Evolutionary conservation across 2,113 vertebrate species (phyloP), one percentile per base, ranked within the genome.

Genomic region (Pangasianodon hypophthalmus): DNA sequence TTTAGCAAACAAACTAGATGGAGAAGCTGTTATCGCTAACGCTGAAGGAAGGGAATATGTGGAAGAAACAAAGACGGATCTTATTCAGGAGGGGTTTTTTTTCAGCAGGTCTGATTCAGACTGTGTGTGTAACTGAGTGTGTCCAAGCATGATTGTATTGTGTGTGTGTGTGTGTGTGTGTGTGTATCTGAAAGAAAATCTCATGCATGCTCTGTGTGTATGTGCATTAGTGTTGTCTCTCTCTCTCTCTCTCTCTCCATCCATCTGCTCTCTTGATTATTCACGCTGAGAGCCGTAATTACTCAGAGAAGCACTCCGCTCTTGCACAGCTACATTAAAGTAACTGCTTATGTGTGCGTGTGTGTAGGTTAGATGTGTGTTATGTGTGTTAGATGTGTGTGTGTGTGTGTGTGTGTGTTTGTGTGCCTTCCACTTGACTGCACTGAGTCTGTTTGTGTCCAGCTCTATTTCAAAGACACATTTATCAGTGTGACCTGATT

Each of bases 201-300:
- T 79, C 75, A 79, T 79, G 21, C 11, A 64, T n/a, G 67, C 77
- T 62, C 56, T 56, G 10, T 84, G 52, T 79, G 85, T 85, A 52
- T 79, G 83, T 69, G 86, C 69, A 50, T 87, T 85, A 56, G 64
- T 32, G 86, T 75, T 86, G 81, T 79, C 46, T 75, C 87, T 88
- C 60, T 91, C 84, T 89, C 44, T 90, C 88, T 32, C 89, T 88
- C 80, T 91, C 89, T 88, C 83, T 88, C 41, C 86, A 88, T 84
- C 93, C 92, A 93, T 93, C 90, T 93, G 92, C 91, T 89, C 87
- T 54, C 58, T 84, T 90, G 90, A 92, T 93, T 92, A 93, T 90
- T 67, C 90, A 75, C 87, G 75, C 90, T 91, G 92, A 90, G 91
- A 94, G 91, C 88, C 91, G 88, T 92, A 93, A 93, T 94, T 92